These are phyloP conservation scores for Aethina tumida DNA, from an alignment of 1,140 invertebrate species.

Conservation along the genomic window DNA sequence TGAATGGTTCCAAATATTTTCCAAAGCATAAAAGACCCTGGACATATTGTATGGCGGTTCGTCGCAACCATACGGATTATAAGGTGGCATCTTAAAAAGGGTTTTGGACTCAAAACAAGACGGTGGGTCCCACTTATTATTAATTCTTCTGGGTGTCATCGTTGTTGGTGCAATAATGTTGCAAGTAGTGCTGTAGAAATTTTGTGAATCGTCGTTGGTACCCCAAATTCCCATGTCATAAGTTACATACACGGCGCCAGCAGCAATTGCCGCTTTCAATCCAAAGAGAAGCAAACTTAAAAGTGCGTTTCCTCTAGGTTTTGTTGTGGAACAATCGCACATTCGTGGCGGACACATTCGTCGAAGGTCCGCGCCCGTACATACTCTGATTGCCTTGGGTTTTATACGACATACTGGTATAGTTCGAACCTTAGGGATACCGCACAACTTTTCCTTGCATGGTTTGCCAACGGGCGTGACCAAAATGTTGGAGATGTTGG, in stretches of 20 bases:
- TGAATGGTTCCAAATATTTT: no score
- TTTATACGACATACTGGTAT: no score
- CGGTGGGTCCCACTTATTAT: constrained; percentile 19
- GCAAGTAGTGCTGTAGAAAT: constrained; percentile 20
- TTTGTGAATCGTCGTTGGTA: constrained; percentile 20
- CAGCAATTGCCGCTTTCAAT: constrained; percentile 21
- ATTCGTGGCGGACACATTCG: constrained; percentile 24
- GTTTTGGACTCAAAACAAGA: no score
- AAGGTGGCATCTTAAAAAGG: no score
- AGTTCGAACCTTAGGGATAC: no score
- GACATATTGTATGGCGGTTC: no score
- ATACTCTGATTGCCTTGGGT: constrained; percentile 24
- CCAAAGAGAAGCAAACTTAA: constrained; percentile 16
- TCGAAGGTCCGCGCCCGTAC: constrained; percentile 24
- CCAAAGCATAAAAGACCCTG: no score
- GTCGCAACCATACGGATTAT: no score
- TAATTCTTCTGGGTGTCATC: constrained; percentile 12
- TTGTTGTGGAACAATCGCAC: constrained; percentile 16
- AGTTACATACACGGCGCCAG: constrained; percentile 18
- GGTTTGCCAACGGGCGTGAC: no score
- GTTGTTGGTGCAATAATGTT: constrained; percentile 8
- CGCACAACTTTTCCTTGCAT: no score
- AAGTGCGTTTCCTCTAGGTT: not conserved
- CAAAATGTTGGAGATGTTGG: no score
- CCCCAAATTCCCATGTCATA: constrained; percentile 29